Conservation (phyloP, 1,140 invertebrate genomes). For the Pseudobourletiella spinata region DNA sequence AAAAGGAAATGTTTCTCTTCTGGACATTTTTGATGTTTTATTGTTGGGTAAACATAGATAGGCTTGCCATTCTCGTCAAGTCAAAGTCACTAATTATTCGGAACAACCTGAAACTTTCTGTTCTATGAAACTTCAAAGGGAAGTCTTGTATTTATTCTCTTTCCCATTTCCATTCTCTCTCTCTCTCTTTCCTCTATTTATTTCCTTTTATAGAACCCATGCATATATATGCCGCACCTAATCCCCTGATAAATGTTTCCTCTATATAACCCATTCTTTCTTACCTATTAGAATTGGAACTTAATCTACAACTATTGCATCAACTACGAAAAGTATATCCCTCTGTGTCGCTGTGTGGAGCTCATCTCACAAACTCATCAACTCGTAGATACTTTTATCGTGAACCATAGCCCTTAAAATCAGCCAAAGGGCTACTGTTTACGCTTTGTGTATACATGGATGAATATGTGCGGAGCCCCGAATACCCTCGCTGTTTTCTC, state of each 20-base stretch:
- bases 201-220: neutral
- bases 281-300: neutral
- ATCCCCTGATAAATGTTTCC: constrained; percentile 17
- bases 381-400: too few species aligned
- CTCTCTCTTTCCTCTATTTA: constrained; percentile 1
- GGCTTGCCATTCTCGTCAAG: constrained; percentile 16
- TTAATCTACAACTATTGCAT: neutral
- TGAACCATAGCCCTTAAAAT: too few species aligned
- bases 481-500: too few species aligned
- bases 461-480: too few species aligned
- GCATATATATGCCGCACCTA: neutral
- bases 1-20: constrained; percentile 23
- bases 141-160: constrained; percentile 33
- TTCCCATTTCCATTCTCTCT: constrained; percentile 18
- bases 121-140: constrained; percentile 29
- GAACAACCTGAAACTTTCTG: constrained; percentile 32
- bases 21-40: constrained; percentile 33
- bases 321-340: neutral
- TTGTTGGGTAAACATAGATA: constrained; percentile 22
- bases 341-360: neutral
- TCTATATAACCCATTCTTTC: neutral
- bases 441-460: too few species aligned
- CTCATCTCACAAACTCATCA: too few species aligned
- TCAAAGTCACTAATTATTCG: constrained; percentile 34
- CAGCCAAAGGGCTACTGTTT: too few species aligned